These are phyloP conservation scores for Drosophila kikkawai DNA, from an alignment of 1,140 invertebrate species.

Conservation along the genomic window DNA sequence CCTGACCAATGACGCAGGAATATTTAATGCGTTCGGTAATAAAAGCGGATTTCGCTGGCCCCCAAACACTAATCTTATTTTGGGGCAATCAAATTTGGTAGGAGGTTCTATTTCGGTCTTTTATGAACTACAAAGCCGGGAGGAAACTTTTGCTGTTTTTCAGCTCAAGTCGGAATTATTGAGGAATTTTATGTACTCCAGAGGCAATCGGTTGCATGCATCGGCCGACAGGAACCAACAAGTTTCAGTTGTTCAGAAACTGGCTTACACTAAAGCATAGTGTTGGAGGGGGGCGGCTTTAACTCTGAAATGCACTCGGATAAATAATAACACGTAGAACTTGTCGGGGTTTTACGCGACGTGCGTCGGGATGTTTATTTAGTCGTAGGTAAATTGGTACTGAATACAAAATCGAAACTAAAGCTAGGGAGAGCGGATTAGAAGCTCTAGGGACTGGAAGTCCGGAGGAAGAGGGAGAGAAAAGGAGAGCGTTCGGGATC, in stretches of 20 bases:
- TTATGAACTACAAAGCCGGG: conserved; percentile 59
- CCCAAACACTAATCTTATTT: conserved; percentile 75
- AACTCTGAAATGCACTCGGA: too few relatives aligned
- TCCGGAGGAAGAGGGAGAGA: too few relatives aligned
- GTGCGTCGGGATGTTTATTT: too few relatives aligned
- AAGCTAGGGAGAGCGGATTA: too few relatives aligned
- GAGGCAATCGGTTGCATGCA: conserved; percentile 75
- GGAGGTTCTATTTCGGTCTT: conserved; percentile 25
- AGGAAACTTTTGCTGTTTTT: conserved; percentile 42
- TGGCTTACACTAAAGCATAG: not conserved
- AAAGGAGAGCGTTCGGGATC: too few relatives aligned
- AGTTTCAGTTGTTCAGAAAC: conserved; percentile 9
- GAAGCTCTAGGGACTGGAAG: too few relatives aligned
- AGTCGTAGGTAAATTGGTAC: too few relatives aligned
- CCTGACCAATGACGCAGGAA: conserved; percentile 72
- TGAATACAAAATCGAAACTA: too few relatives aligned
- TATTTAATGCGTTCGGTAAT: conserved; percentile 78
- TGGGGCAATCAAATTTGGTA: conserved; percentile 47
- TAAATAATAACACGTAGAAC: too few relatives aligned
- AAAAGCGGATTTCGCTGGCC: conserved; percentile 71
- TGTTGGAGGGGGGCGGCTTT: too few relatives aligned
- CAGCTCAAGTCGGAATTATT: conserved; percentile 53
- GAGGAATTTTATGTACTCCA: conserved; percentile 63
- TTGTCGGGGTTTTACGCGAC: too few relatives aligned
- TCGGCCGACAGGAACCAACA: conserved; percentile 25